phyloP scores from a whole-genome alignment of 2,113 vertebrate species.

The Aptenodytes forsteri region DNA sequence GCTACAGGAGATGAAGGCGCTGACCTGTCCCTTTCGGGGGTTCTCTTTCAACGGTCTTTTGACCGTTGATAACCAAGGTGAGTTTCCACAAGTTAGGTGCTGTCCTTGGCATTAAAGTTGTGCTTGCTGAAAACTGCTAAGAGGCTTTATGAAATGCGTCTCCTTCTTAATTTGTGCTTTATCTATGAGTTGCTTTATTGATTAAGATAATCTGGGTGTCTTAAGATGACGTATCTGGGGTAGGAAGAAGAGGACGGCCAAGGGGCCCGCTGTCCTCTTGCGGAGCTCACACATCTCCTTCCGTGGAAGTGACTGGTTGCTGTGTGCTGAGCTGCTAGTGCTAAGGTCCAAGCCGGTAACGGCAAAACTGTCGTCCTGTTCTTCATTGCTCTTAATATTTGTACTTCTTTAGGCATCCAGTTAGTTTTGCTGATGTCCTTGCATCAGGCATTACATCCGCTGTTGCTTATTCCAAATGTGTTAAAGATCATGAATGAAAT shows the following conservation, averaged over 20 bases:
- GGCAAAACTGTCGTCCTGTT: no score
- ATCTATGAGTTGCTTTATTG: background rate
- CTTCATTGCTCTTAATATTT: background rate
- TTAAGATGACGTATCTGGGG: background rate
- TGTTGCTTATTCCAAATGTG: background rate
- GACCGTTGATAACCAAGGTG: fast-evolving
- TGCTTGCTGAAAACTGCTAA: background rate
- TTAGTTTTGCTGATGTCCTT: background rate
- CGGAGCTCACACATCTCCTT: fast-evolving
- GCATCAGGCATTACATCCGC: fast-evolving
- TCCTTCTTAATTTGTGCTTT: background rate
- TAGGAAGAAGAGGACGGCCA: background rate
- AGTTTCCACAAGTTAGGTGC: fast-evolving
- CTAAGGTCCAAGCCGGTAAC: background rate
- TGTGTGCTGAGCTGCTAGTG: background rate
- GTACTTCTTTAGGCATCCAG: background rate
- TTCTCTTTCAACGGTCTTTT: background rate
- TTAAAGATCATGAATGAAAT: background rate
- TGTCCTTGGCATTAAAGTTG: background rate
- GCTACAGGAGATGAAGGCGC: background rate
- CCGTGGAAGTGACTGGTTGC: background rate
- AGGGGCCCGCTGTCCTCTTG: background rate
- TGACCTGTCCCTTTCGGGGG: background rate
- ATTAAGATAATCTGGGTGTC: background rate
- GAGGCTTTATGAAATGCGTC: background rate